A percentile compares a stretch with the other conserved stretches of the same genome.
Conservation (phyloP, 2,797 vertebrate genomes). For the Melopsittacus undulatus region DNA sequence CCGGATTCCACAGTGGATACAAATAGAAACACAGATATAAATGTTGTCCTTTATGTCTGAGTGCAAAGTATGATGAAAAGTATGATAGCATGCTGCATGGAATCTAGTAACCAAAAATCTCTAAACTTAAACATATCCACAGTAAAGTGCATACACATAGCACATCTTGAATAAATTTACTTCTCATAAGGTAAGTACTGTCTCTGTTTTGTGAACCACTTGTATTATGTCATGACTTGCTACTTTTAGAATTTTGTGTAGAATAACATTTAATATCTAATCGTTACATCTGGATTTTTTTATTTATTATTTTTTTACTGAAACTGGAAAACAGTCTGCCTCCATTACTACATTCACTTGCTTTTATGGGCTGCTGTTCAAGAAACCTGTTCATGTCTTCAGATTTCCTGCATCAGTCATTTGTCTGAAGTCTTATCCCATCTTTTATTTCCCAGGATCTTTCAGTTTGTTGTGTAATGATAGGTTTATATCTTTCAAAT, state of each 20-base stretch:
- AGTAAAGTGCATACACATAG: not conserved
- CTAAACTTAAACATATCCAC: not conserved
- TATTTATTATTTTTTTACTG: not conserved
- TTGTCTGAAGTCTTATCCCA: not conserved
- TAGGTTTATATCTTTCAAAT: not conserved
- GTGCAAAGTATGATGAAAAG: not conserved
- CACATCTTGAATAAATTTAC: not conserved
- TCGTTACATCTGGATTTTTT: not conserved
- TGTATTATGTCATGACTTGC: not conserved
- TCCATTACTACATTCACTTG: not conserved
- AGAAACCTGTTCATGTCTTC: not conserved
- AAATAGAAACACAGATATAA: not conserved
- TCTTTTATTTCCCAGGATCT: conserved; percentile 7
- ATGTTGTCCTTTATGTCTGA: not conserved
- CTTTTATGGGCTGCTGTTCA: not conserved
- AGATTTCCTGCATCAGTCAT: not conserved
- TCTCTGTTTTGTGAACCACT: not conserved
- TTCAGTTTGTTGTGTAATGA: not conserved
- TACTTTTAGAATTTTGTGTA: not conserved
- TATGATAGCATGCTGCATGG: not conserved
- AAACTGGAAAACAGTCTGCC: not conserved
- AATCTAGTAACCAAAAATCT: not conserved
- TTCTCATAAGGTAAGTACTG: conserved; percentile 43
- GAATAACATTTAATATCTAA: not conserved
- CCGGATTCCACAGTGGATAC: not conserved